Percentiles rank a stretch among this genome's conserved stretches.
Conservation (phyloP, 2,797 vertebrate species). For the Ara ararauna region DNA sequence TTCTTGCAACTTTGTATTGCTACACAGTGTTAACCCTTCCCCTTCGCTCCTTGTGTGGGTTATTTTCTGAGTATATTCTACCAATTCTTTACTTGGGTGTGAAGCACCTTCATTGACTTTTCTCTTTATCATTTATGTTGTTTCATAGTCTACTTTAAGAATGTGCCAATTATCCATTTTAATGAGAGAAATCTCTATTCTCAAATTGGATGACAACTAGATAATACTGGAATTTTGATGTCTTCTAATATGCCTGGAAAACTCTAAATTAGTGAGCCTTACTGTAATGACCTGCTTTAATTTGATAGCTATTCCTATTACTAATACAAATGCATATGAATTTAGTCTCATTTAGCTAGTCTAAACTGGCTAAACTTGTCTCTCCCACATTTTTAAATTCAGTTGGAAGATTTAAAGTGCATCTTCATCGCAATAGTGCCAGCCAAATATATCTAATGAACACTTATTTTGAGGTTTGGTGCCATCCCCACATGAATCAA, state of each 20-base stretch:
- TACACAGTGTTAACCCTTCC: not conserved
- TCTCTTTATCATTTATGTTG: not conserved
- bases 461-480: not conserved
- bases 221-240: not conserved
- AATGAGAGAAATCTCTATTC: not conserved
- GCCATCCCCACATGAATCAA: not conserved
- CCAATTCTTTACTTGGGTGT: not conserved
- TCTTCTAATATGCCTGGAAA: not conserved
- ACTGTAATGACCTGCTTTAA: not conserved
- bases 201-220: not conserved
- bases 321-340: not conserved
- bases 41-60: rapidly evolving
- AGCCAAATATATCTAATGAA: conserved; percentile 11
- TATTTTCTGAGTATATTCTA: not conserved
- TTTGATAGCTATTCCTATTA: not conserved
- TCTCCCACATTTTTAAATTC: not conserved
- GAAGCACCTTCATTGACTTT: not conserved
- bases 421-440: not conserved
- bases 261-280: not conserved
- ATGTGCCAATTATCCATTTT: not conserved
- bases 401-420: conserved; percentile 14
- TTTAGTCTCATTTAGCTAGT: not conserved
- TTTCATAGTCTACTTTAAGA: not conserved
- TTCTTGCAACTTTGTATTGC: not conserved
- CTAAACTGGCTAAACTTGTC: not conserved